Base-by-base conservation (phyloP, 2,113 vertebrate species). In the Pycnonotus jocosus region DNA sequence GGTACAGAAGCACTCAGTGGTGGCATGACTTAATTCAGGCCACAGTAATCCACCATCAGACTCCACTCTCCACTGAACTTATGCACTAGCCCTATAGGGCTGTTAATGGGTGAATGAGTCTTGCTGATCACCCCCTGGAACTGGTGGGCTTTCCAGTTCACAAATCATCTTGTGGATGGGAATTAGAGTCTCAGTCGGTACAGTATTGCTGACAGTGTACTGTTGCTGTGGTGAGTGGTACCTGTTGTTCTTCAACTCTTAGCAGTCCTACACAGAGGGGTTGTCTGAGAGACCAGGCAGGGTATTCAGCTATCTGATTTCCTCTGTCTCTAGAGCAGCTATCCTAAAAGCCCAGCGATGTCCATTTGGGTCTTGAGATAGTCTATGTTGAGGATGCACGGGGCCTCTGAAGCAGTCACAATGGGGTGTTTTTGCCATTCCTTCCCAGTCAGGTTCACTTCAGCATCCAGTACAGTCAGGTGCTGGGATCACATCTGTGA, bases 171-270 rank as follows among this genome's bases (percentile, higher is more conserved):
- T 11, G 33, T 33, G 40, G 7, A 64, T 23, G 10, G 21, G 7
- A 44, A 33, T 42, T 13, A 22, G 58, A 19, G 33, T 23, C n/a
- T 24, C 11, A 4, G 14, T 33, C 5, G 2, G 14, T 65, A 30
- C 2, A 0, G 30, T 23, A 64, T 16, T 44, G 61, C 20, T 2
- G 3, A 27, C 9, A 6, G 30, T 22, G 7, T 20, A 64, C 61
- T 31, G 20, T 24, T 65, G 40, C 30, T 65, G 20, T 45, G 42
- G 42, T 2, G 2, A 33, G 12, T 45, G 30, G 21, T 24, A 65
- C 15, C 15, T 24, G 10, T 18, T 66, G 42, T 23, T 65, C 20
- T 66, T 66, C 15, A 18, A 18, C 42, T n/a, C 21, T n/a, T 6
- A 25, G 9, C 31, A 65, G 22, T n/a, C 31, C 15, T 31, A 25